Evolutionary conservation across 1,140 invertebrate genomes (phyloP).

Genomic region (Phenacoccus solenopsis): DNA sequence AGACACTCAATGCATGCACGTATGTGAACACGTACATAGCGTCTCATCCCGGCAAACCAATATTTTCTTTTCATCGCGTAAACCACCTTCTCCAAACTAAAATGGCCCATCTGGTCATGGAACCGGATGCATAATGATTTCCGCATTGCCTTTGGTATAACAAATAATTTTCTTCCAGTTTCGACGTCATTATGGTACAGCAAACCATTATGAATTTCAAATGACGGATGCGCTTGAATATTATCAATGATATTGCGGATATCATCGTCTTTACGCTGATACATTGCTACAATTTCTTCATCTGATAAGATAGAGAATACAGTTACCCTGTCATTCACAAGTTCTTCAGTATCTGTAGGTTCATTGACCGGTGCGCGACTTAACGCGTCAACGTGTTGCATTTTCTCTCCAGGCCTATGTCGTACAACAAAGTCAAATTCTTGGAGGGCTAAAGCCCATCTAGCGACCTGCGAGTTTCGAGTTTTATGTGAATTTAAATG

Average conservation of each 20-base stretch:
- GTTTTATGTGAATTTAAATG: constrained; percentile 19
- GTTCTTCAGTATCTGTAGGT: not conserved
- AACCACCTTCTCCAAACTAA: not conserved
- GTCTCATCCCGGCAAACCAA: not conserved
- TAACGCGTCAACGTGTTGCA: constrained; percentile 33
- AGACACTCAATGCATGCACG: not conserved
- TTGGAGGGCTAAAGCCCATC: constrained; percentile 31
- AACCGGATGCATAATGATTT: not conserved
- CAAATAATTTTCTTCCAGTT: not conserved
- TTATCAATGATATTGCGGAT: not conserved
- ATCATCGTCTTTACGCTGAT: not conserved
- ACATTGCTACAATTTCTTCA: not conserved
- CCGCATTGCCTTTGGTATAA: not conserved
- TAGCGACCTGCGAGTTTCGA: constrained; percentile 27
- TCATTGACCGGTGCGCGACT: constrained; percentile 24
- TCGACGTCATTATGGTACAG: not conserved
- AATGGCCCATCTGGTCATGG: not conserved
- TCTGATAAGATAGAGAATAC: not conserved
- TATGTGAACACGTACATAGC: not conserved
- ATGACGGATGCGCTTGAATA: not conserved
- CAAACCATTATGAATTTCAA: not conserved
- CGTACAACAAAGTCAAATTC: constrained; percentile 28
- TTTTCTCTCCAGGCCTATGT: constrained; percentile 27
- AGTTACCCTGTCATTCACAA: not conserved
- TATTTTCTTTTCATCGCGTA: not conserved